Evolutionary conservation across 1,140 invertebrate genomes (phyloP).

Genomic region (Berghia stephanieae): DNA sequence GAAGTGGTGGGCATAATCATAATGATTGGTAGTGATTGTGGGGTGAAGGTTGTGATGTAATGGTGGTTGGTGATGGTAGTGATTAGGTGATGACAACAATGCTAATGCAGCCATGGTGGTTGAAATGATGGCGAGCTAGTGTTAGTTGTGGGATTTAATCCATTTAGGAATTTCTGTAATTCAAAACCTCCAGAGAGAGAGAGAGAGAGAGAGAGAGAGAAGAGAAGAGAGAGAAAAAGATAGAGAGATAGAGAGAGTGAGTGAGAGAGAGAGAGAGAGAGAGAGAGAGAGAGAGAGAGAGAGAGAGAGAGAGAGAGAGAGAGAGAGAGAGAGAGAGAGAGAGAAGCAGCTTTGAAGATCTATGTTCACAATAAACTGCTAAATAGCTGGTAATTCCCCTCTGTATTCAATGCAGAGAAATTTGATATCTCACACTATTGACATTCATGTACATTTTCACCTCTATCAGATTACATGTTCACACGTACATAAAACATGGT

Average conservation of each 20-base stretch:
- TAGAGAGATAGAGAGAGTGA: too few species aligned
- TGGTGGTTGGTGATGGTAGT: too few species aligned
- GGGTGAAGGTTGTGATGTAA: too few species aligned
- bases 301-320: neutral
- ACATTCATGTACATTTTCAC: neutral
- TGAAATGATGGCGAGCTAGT: too few species aligned
- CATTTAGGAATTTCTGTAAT: too few species aligned
- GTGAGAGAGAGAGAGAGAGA: neutral
- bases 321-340: conserved; percentile 17
- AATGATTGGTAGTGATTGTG: too few species aligned
- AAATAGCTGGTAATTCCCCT: neutral
- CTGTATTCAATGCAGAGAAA: neutral
- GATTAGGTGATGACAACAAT: too few species aligned
- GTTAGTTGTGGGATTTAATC: too few species aligned
- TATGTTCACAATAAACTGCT: neutral
- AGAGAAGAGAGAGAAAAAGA: neutral
- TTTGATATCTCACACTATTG: neutral
- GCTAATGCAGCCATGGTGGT: too few species aligned
- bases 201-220: neutral
- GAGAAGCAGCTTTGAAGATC: neutral
- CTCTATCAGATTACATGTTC: neutral
- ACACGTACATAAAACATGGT: neutral
- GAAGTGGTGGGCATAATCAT: too few species aligned
- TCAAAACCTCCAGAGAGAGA: too few species aligned
- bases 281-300: neutral